Conservation (phyloP, 2,888 invertebrate genomes). For the Diachrysia chrysitis region DNA sequence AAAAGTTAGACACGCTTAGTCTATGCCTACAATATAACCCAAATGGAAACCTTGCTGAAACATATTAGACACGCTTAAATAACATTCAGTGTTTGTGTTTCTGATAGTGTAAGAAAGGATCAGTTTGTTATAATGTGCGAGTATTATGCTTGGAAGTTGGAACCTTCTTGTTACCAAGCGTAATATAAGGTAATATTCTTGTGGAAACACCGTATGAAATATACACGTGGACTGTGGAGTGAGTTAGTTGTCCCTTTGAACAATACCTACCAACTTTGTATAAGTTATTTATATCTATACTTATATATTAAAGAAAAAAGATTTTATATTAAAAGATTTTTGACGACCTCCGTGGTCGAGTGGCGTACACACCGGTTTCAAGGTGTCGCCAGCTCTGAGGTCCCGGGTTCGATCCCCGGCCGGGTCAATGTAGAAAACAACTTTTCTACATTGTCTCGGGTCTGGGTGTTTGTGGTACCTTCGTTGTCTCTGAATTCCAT, state of each 20-base stretch:
- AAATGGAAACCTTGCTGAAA: not conserved
- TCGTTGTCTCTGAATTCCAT: too few relatives aligned
- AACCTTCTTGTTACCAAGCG: not conserved
- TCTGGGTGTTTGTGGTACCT: too few relatives aligned
- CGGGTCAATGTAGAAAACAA: too few relatives aligned
- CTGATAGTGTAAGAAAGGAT: not conserved
- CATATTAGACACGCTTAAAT: slow-evolving; percentile 1
- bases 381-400: too few relatives aligned
- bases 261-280: too few relatives aligned
- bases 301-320: too few relatives aligned
- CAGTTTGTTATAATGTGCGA: not conserved
- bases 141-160: not conserved
- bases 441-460: too few relatives aligned
- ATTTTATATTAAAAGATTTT: too few relatives aligned
- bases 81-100: not conserved
- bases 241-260: not conserved
- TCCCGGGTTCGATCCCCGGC: too few relatives aligned
- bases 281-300: too few relatives aligned
- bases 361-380: too few relatives aligned
- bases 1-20: not conserved
- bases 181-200: not conserved
- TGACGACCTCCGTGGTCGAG: too few relatives aligned
- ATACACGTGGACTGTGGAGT: not conserved
- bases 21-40: not conserved
- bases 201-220: not conserved